Conservation (phyloP, 2,888 invertebrate genomes). For the Sesia bembeciformis region DNA sequence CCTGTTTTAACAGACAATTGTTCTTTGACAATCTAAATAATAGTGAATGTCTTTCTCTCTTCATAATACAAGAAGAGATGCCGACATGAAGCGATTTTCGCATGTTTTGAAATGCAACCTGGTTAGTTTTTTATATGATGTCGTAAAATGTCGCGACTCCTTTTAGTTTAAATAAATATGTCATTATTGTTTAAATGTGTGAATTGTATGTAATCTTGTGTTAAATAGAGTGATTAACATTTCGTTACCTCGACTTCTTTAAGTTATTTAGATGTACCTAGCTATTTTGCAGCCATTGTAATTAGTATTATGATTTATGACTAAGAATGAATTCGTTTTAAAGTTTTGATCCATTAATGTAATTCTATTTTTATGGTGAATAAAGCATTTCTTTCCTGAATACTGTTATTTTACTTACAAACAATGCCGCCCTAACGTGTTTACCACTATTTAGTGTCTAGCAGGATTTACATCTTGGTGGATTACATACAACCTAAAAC, state of each 20-base stretch:
- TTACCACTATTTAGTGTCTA: too few relatives aligned
- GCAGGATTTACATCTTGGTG: too few relatives aligned
- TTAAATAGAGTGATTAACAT: constrained; percentile 23
- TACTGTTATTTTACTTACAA: not conserved
- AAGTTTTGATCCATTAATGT: constrained; percentile 30
- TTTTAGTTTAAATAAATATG: not conserved
- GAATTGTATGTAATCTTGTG: constrained; percentile 5
- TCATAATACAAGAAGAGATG: too few relatives aligned
- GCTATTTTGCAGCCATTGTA: constrained; percentile 19
- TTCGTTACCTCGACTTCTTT: constrained; percentile 63
- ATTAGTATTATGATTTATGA: constrained; percentile 34
- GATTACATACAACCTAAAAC: too few relatives aligned
- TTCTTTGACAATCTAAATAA: too few relatives aligned
- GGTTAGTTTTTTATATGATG: not conserved
- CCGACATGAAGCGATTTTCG: too few relatives aligned
- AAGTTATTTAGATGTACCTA: constrained; percentile 24
- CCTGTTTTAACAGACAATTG: not conserved
- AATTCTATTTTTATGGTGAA: constrained; percentile 40
- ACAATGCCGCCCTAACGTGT: not conserved
- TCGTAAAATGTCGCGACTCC: not conserved
- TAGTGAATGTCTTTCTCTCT: too few relatives aligned
- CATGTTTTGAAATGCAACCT: not conserved
- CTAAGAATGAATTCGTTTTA: constrained; percentile 35
- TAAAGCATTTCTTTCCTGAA: constrained; percentile 27
- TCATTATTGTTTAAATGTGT: not conserved